phyloP scores from a whole-genome alignment of 2,888 invertebrate species.

The Rhingia rostrata region DNA sequence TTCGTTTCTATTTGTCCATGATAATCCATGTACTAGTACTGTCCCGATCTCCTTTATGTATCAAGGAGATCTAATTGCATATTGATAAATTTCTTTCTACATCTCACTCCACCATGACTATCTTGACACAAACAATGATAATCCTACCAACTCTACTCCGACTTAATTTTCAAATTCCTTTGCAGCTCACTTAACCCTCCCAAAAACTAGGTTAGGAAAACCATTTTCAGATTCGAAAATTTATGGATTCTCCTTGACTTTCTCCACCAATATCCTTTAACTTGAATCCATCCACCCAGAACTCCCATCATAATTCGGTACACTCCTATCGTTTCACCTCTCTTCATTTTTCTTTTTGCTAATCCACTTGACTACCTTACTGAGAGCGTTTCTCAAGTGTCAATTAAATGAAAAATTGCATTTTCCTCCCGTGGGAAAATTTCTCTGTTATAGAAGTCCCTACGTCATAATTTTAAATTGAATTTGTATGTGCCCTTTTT shows the following conservation, averaged over 20 bases:
- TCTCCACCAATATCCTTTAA: conserved; percentile 1
- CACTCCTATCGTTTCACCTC: background rate
- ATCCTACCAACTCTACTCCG: too few relatives aligned
- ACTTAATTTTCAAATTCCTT: too few relatives aligned
- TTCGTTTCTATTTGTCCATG: too few relatives aligned
- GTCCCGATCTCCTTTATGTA: too few relatives aligned
- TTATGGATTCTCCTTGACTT: conserved; percentile 14
- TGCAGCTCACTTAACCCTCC: too few relatives aligned
- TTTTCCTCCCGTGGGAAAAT: conserved; percentile 1
- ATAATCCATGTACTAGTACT: too few relatives aligned
- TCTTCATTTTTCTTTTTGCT: background rate
- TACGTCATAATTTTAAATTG: conserved; percentile 50
- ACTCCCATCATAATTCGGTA: conserved; percentile 11
- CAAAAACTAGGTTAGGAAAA: background rate
- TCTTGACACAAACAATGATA: too few relatives aligned
- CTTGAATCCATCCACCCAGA: conserved; percentile 18
- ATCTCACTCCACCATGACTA: too few relatives aligned
- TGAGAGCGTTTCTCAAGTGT: conserved; percentile 33
- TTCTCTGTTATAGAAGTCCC: background rate
- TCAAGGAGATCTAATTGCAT: too few relatives aligned
- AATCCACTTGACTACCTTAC: conserved; percentile 31
- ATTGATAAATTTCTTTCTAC: too few relatives aligned
- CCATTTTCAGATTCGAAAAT: background rate
- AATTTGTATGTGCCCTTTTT: conserved; percentile 24
- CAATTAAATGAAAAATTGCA: conserved; percentile 56